These are phyloP conservation scores for Otus sunia DNA, from an alignment of 2,113 vertebrate species.

Conservation along the genomic window DNA sequence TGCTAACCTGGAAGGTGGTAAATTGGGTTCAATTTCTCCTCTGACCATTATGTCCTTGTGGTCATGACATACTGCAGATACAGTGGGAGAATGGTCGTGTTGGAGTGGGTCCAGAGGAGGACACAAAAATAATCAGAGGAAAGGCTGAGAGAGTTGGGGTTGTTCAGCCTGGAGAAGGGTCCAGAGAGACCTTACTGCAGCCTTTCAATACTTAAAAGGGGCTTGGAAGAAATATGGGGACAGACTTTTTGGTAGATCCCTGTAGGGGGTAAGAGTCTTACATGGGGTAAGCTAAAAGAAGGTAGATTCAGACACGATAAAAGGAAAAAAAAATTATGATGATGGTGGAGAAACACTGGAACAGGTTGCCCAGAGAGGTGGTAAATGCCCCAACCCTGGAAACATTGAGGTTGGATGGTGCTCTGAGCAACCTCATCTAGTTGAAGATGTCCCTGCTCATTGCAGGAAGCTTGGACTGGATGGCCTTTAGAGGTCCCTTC, in stretches of 20 bases:
- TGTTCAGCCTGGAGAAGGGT: neutral
- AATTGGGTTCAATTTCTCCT: neutral
- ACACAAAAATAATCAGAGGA: neutral
- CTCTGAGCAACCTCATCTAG: neutral
- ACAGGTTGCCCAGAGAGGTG: neutral
- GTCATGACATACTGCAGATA: neutral
- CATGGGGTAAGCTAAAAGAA: neutral
- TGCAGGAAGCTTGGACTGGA: neutral
- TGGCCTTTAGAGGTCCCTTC: neutral
- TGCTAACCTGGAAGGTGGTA: neutral
- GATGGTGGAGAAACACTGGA: neutral
- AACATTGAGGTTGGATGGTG: neutral
- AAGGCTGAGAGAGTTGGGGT: neutral
- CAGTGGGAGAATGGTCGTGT: neutral
- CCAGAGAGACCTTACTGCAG: neutral
- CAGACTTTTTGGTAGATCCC: neutral
- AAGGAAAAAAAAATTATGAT: fast-evolving
- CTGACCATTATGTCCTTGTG: neutral
- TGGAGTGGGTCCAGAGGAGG: neutral
- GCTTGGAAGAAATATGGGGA: neutral
- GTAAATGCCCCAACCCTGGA: neutral
- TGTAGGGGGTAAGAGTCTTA: neutral
- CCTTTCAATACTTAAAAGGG: neutral
- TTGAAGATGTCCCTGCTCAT: neutral
- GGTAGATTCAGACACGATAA: neutral